Evolutionary conservation across 2,888 invertebrate genomes (phyloP).

Genomic region (Bedellia somnulentella): DNA sequence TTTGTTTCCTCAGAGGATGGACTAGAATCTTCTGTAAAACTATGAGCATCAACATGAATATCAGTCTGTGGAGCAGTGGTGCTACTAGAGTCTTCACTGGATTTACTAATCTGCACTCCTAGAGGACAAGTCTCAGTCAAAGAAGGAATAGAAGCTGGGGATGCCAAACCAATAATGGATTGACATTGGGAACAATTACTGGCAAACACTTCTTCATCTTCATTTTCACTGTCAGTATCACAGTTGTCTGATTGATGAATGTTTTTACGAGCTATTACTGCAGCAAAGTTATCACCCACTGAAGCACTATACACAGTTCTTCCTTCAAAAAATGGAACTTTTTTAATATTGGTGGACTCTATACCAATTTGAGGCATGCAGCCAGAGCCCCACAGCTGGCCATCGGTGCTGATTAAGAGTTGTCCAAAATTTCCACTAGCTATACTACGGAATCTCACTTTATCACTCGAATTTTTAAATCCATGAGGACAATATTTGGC

Average conservation of each 20-base stretch:
- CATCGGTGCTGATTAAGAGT: constrained; percentile 66
- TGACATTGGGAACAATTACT: constrained; percentile 68
- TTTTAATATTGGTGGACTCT: constrained; percentile 60
- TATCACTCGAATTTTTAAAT: constrained; percentile 63
- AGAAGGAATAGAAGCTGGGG: constrained; percentile 62
- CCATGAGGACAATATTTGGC: constrained; percentile 68
- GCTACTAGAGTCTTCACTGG: constrained; percentile 64
- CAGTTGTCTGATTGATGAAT: constrained; percentile 46
- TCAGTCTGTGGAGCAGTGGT: constrained; percentile 60
- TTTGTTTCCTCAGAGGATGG: constrained; percentile 60
- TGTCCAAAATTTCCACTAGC: constrained; percentile 65
- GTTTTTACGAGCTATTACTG: constrained; percentile 68
- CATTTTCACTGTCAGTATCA: constrained; percentile 64
- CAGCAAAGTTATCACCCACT: constrained; percentile 78
- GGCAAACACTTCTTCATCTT: constrained; percentile 66
- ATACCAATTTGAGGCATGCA: constrained; percentile 68
- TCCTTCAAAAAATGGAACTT: constrained; percentile 69
- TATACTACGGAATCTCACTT: constrained; percentile 64
- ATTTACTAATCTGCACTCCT: constrained; percentile 61
- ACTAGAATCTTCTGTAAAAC: constrained; percentile 59
- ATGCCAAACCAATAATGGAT: constrained; percentile 56
- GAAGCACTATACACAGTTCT: constrained; percentile 69
- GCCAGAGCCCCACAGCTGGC: constrained; percentile 72
- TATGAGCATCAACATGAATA: constrained; percentile 56
- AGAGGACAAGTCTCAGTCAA: constrained; percentile 67